Evolutionary conservation across 2,113 vertebrate species (phyloP), one percentile per base, ranked within the genome.

Genomic region (Orientallactaga bullata): DNA sequence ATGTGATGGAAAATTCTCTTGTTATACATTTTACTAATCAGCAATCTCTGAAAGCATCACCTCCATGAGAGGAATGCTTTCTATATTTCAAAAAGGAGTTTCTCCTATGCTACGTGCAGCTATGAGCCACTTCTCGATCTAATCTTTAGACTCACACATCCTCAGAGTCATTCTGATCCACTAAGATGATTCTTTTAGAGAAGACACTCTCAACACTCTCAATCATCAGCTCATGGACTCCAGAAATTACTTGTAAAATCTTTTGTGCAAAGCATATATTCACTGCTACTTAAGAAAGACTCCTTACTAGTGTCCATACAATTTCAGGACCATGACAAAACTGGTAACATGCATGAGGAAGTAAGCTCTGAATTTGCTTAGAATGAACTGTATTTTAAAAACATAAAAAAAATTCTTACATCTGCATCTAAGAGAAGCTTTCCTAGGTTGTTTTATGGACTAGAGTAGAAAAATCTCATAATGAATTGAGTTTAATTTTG

Each of bases 171-270:
- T 17, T 92, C 16, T 85, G 24, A 78, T 23, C 61, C 96, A 69
- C 37, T 93, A 79, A 87, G 39, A 65, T 65, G 37, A 91, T 58
- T 91, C 73, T 93, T 78, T 85, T 47, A 87, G 24, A 91, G 55
- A 61, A 83, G 18, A 1, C 3, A n/a, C n/a, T n/a, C 89, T 93
- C n/a, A n/a, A n/a, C n/a, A n/a, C n/a, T 95, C 39, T 79, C 88
- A 88, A 71, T 92, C 7, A 12, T 39, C 5, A 86, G 21, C 23
- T 94, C 13, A 68, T 42, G 13, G 66, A 79, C 26, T 17, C 11
- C 66, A 60, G 32, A 89, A 92, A 80, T 79, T 81, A 73, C 26
- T 78, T 85, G 28, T 21, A 81, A 77, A 91, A 85, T 87, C 65
- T 93, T 83, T 72, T 87, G 26, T 42, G 12, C 74, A 66, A 82